These are phyloP conservation scores for Drosophila rhopaloa DNA, from an alignment of 1,140 invertebrate genomes.

Conservation along the genomic window DNA sequence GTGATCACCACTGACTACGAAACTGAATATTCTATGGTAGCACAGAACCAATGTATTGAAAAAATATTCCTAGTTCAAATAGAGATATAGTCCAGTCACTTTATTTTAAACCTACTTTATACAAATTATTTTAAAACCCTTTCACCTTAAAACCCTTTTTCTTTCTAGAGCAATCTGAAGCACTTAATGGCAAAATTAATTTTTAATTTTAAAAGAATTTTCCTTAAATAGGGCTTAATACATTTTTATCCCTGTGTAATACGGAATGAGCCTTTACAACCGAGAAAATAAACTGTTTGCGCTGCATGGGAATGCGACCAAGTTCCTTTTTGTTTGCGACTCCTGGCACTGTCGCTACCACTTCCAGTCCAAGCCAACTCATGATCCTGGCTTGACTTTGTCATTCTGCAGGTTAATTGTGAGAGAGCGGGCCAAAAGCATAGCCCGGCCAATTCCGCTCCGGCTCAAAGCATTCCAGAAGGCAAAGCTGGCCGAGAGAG, in stretches of 20 bases:
- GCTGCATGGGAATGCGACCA: slow-evolving; percentile 16
- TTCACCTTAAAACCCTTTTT: too few relatives aligned
- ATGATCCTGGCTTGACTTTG: slow-evolving; percentile 48
- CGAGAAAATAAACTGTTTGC: slow-evolving; percentile 50
- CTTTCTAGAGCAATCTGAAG: too few relatives aligned
- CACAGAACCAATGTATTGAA: too few relatives aligned
- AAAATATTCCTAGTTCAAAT: too few relatives aligned
- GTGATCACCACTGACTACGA: too few relatives aligned
- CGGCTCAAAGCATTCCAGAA: slow-evolving; percentile 47
- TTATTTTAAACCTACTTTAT: too few relatives aligned
- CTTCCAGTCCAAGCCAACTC: slow-evolving; percentile 5
- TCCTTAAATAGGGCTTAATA: too few relatives aligned
- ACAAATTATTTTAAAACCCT: too few relatives aligned
- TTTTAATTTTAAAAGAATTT: too few relatives aligned
- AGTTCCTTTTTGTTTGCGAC: slow-evolving; percentile 17
- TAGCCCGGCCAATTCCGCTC: slow-evolving; percentile 24
- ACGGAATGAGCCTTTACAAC: background rate
- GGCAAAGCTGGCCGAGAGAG: slow-evolving; percentile 4
- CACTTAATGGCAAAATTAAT: too few relatives aligned
- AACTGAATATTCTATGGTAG: too few relatives aligned
- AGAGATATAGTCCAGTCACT: too few relatives aligned
- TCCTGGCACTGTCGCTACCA: slow-evolving; percentile 6
- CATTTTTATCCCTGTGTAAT: slow-evolving; percentile 1
- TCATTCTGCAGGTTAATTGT: slow-evolving; percentile 43
- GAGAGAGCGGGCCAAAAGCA: slow-evolving; percentile 21